These are phyloP conservation scores for Pardosa pseudoannulata DNA, from an alignment of 2,888 invertebrate species.

Conservation along the genomic window DNA sequence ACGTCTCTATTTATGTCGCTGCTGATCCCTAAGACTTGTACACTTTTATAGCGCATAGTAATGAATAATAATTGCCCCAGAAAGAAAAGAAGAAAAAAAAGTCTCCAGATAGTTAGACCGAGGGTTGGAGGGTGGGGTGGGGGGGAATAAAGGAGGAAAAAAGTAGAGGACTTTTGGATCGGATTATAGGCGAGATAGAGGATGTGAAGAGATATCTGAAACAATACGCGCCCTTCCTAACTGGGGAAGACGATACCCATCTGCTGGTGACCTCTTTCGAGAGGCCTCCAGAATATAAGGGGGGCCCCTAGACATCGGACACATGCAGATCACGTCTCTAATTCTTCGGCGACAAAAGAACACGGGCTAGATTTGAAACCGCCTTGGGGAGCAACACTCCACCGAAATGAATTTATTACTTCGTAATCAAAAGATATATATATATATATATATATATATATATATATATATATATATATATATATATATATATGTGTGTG, in stretches of 20 bases:
- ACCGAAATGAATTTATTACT: constrained; percentile 1
- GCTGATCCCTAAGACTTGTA: too few relatives aligned
- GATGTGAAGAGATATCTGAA: neutral
- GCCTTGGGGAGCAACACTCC: neutral
- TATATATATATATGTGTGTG: too few relatives aligned
- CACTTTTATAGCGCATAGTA: too few relatives aligned
- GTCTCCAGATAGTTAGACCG: too few relatives aligned
- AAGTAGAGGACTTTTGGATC: too few relatives aligned
- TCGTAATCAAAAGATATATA: neutral
- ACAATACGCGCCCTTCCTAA: neutral
- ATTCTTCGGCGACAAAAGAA: neutral
- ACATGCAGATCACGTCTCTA: constrained; percentile 6
- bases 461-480: too few relatives aligned
- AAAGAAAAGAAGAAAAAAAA: too few relatives aligned
- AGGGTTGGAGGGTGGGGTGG: too few relatives aligned
- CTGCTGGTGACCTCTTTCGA: neutral
- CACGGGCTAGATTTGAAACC: neutral
- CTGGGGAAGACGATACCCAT: neutral
- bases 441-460: too few relatives aligned
- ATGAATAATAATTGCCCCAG: too few relatives aligned
- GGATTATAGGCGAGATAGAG: neutral
- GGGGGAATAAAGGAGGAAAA: too few relatives aligned
- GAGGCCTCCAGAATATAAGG: neutral
- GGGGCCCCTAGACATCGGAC: neutral
- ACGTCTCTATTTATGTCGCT: too few relatives aligned